Conservation (phyloP, 2,113 vertebrate genomes). For the Indicator indicator region DNA sequence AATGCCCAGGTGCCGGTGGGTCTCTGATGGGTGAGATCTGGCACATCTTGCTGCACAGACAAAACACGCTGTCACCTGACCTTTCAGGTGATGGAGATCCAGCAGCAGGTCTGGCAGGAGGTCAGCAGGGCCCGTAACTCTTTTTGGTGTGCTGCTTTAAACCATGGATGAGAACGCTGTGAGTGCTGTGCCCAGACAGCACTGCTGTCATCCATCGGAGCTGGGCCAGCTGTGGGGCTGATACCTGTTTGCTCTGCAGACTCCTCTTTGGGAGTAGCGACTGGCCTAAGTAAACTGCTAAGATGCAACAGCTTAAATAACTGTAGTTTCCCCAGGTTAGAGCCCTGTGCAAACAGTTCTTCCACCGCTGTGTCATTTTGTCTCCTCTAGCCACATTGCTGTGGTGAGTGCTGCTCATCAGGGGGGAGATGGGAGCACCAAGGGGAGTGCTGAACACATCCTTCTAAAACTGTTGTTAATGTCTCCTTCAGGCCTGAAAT, state of each 20-base stretch:
- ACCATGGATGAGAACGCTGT: not conserved
- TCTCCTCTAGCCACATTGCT: not conserved
- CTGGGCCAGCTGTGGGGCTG: not conserved
- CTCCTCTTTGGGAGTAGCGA: not conserved
- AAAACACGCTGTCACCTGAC: not conserved
- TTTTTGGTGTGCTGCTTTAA: not conserved
- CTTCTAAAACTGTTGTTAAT: constrained; percentile 57
- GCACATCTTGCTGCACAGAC: not conserved
- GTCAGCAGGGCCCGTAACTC: not conserved
- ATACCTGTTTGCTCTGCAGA: not conserved
- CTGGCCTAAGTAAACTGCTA: not conserved
- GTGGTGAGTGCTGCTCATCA: not conserved
- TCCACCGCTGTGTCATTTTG: not conserved
- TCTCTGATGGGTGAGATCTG: not conserved
- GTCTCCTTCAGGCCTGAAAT: constrained; percentile 71
- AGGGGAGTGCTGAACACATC: not conserved
- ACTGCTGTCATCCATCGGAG: not conserved
- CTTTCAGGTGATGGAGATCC: not conserved
- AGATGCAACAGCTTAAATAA: not conserved
- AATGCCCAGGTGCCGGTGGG: not conserved
- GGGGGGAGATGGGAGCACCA: constrained; percentile 28
- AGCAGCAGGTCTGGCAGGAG: not conserved
- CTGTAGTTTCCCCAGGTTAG: not conserved
- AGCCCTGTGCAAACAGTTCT: not conserved
- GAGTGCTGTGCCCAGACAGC: not conserved